Percentiles rank a stretch among this genome's conserved stretches.
Evolutionary conservation across 2,888 invertebrate genomes (phyloP).

Genomic region (Thelaira solivaga): DNA sequence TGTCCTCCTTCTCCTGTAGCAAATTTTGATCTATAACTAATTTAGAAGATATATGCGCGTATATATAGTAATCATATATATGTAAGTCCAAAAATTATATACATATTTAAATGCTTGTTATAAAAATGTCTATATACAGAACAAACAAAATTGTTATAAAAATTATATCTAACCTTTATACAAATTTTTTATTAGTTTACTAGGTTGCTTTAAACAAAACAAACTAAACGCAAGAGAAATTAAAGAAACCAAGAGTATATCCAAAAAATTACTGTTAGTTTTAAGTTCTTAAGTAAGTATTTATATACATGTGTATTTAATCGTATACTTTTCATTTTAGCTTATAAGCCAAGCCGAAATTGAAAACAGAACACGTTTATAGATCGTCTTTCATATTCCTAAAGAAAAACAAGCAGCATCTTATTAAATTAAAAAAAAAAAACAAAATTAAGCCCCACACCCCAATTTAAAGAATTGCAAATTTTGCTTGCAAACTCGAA

Average conservation of each 20-base stretch:
- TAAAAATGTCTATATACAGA: conserved; percentile 38
- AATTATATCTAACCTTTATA: conserved; percentile 3
- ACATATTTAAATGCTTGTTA: conserved; percentile 48
- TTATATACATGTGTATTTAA: conserved; percentile 62
- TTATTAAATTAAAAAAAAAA: conserved; percentile 19
- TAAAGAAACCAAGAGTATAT: not conserved
- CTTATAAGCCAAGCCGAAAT: conserved; percentile 54
- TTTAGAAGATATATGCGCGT: not conserved
- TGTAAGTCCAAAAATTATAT: conserved; percentile 16
- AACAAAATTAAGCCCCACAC: conserved; percentile 4
- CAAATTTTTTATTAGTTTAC: conserved; percentile 24
- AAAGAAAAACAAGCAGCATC: conserved; percentile 29
- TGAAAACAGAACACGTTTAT: conserved; percentile 33
- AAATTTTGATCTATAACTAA: not conserved
- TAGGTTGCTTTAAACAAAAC: conserved; percentile 45
- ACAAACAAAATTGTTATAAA: conserved; percentile 48
- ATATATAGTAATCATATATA: not conserved
- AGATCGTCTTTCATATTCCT: conserved; percentile 51
- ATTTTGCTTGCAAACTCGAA: conserved; percentile 57
- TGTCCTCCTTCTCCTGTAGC: too few relatives aligned
- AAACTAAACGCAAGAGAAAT: not conserved
- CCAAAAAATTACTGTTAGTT: conserved; percentile 20
- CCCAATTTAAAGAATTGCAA: conserved; percentile 42
- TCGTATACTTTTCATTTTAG: conserved; percentile 58
- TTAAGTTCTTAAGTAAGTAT: conserved; percentile 53